phyloP scores from a whole-genome alignment of 23 tunicate species.

The Halocynthia roretzi region DNA sequence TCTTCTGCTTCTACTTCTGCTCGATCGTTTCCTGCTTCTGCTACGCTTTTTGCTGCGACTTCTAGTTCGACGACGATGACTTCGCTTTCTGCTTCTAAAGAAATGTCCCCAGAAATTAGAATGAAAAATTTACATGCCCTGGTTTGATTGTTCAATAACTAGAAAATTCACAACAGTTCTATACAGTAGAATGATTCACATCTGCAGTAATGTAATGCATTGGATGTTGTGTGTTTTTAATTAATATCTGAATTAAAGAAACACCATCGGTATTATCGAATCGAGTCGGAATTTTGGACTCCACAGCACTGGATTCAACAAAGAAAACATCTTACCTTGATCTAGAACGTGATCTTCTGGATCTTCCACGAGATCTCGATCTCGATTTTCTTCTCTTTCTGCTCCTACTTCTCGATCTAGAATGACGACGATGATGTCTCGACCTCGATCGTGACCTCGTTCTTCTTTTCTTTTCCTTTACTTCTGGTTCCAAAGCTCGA shows the following conservation, averaged over 20 bases:
- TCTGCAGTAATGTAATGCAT: too few species aligned
- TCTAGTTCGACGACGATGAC: background rate
- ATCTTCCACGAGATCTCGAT: conserved; percentile 59
- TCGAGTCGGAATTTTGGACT: background rate
- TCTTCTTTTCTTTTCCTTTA: conserved; percentile 6
- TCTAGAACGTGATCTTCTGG: conserved; percentile 55
- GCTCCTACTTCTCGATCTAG: conserved; percentile 62
- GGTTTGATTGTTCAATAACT: background rate
- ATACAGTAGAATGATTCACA: too few species aligned
- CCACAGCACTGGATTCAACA: background rate
- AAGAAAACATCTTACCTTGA: conserved; percentile 24
- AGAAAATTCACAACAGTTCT: too few species aligned
- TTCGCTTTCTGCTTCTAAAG: background rate
- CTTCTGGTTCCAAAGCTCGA: conserved; percentile 70
- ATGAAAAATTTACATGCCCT: background rate
- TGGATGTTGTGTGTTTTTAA: too few species aligned
- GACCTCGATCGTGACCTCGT: conserved; percentile 47
- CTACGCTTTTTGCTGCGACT: conserved; percentile 53
- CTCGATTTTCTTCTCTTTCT: conserved; percentile 48
- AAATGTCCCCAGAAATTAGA: background rate
- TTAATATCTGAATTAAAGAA: too few species aligned
- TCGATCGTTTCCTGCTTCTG: conserved; percentile 32
- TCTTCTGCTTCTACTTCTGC: conserved; percentile 30
- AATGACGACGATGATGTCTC: conserved; percentile 59
- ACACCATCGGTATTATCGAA: too few species aligned